phyloP scores from a whole-genome alignment of 1,140 invertebrate species.

The Xylocopa sonorina region DNA sequence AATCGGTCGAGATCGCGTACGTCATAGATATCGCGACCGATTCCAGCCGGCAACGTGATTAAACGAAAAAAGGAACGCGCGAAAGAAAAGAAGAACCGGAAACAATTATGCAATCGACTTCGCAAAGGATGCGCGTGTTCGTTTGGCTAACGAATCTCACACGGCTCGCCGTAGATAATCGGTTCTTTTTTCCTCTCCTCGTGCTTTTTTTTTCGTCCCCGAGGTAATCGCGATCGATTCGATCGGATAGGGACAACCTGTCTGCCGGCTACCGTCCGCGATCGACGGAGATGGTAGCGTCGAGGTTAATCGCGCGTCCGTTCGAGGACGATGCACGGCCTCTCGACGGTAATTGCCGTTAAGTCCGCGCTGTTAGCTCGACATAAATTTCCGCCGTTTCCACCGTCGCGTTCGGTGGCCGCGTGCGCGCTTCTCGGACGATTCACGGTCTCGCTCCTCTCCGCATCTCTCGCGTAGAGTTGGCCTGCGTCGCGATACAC shows the following conservation, averaged over 20 bases:
- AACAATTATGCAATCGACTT: too few species aligned
- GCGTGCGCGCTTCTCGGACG: background rate
- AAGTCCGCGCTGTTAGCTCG: background rate
- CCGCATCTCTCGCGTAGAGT: background rate
- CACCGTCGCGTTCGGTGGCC: background rate
- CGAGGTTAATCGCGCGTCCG: conserved; percentile 6
- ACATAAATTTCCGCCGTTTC: conserved; percentile 11
- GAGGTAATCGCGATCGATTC: too few species aligned
- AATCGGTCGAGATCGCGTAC: too few species aligned
- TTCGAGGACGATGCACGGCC: background rate
- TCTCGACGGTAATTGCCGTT: conserved; percentile 6
- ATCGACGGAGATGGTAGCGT: background rate
- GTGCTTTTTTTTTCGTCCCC: too few species aligned
- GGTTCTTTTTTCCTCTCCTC: background rate
- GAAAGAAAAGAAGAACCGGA: too few species aligned
- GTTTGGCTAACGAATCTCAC: background rate
- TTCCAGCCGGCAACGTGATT: too few species aligned
- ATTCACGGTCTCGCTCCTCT: background rate
- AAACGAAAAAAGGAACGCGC: too few species aligned
- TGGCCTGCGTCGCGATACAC: conserved; percentile 11
- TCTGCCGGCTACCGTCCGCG: background rate
- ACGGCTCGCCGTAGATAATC: background rate
- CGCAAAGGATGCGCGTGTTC: too few species aligned
- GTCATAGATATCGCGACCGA: too few species aligned
- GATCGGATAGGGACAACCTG: conserved; percentile 3